Conservation (phyloP, 2,113 vertebrate genomes). For the Chaenocephalus aceratus region DNA sequence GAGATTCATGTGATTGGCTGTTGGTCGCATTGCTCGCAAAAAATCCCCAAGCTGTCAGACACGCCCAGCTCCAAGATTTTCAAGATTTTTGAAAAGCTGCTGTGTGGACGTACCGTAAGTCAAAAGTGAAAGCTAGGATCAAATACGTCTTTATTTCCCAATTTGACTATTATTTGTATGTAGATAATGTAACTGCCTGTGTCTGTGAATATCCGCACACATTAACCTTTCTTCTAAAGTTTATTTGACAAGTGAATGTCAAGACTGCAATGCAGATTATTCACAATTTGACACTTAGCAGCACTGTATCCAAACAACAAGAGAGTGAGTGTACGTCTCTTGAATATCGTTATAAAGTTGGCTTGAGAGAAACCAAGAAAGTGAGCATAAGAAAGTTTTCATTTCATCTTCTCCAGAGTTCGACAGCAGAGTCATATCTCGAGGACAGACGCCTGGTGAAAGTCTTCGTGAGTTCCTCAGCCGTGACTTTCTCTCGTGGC, state of each 20-base stretch:
- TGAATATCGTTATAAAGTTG: neutral
- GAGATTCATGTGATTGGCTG: no score
- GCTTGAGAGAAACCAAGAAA: neutral
- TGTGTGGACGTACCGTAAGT: no score
- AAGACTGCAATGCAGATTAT: neutral
- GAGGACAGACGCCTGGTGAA: neutral
- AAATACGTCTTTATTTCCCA: neutral
- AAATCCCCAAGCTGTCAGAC: no score
- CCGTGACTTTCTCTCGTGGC: slow-evolving; percentile 58
- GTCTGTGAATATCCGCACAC: neutral
- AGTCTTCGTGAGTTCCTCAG: slow-evolving; percentile 43
- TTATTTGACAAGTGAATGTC: slow-evolving; percentile 10
- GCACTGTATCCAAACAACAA: neutral
- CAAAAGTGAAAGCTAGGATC: neutral
- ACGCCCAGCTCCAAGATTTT: no score
- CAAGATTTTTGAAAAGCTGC: no score
- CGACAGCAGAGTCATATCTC: slow-evolving; percentile 45
- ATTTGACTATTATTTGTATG: neutral
- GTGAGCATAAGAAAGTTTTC: slow-evolving; percentile 16
- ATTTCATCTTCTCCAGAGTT: slow-evolving; percentile 5
- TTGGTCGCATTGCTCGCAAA: no score
- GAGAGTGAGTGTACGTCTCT: neutral
- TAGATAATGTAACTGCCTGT: neutral
- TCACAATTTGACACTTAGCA: neutral
- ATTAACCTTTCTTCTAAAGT: neutral